A percentile compares a stretch with the other conserved stretches of the same genome.
Evolutionary conservation across 2,113 vertebrate species (phyloP).

Genomic region (Alethe castanea): DNA sequence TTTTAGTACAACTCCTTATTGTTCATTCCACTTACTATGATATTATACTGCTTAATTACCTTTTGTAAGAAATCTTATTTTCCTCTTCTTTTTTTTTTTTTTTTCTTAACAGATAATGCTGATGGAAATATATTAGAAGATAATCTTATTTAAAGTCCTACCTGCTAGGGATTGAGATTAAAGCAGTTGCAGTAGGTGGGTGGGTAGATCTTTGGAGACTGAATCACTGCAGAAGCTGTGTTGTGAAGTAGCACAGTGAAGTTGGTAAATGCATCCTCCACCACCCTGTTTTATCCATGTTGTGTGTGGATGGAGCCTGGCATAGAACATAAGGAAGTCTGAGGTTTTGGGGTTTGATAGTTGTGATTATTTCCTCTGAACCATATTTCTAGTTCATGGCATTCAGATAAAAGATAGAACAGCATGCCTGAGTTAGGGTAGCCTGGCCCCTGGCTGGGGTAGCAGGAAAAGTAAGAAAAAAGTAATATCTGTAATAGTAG

Average conservation of each 20-base stretch:
- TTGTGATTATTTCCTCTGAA: neutral
- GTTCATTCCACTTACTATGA: conserved; percentile 64
- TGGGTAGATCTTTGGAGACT: neutral
- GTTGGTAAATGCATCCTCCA: neutral
- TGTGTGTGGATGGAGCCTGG: neutral
- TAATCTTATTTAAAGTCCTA: conserved; percentile 19
- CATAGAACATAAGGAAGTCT: neutral
- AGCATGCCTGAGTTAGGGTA: neutral
- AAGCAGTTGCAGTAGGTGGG: neutral
- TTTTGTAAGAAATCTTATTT: conserved; percentile 62
- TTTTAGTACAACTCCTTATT: conserved; percentile 68
- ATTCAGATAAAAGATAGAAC: neutral
- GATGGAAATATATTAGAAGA: conserved; percentile 30
- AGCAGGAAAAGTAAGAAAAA: neutral
- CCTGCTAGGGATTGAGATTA: neutral
- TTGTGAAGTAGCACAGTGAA: neutral
- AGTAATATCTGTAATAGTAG: neutral
- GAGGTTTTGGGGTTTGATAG: neutral
- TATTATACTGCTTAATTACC: conserved; percentile 74
- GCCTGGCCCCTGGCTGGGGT: neutral
- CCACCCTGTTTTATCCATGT: neutral
- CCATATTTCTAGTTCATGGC: neutral
- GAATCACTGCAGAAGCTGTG: neutral
- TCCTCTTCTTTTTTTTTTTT: neutral
- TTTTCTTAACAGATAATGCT: conserved; percentile 49